Evolutionary conservation across 2,797 vertebrate species (phyloP), one percentile per base, ranked within the genome.

Genomic region (Tragopan temminckii): DNA sequence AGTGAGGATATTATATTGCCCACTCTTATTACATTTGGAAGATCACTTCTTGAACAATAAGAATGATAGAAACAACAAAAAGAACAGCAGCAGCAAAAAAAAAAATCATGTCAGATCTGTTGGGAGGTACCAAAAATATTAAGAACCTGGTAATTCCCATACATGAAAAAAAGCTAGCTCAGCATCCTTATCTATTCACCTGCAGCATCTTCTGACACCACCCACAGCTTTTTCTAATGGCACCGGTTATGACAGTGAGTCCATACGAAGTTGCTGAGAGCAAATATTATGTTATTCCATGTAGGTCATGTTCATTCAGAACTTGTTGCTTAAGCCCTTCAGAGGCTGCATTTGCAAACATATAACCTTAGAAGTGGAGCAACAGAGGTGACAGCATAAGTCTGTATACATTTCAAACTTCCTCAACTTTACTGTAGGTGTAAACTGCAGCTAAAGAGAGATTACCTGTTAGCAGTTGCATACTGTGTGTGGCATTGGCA

Each of bases 391-490:
- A 89, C 13, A 67, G 52, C 0, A 0, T 21, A 23, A 75, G 36
- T 58, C 80, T 43, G 59, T 23, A 53, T 5, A 72, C 10, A 48
- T 59, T 83, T 59, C 48, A 38, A 88, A 67, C 27, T 62, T 83
- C 66, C 67, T 89, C 68, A 58, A 48, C 77, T 35, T 31, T 90
- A 82, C 48, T 27, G 50, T 15, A 69, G 63, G 67, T n/a, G 17
- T 59, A 42, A 84, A 83, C 42, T 69, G 76, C 69, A 89, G 50
- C 72, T 85, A 27, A 69, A 92, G 57, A 69, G 62, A 68, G 7
- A 80, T 79, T 53, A 94, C 74, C 84, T 94, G 90, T 75, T 3
- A 62, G 50, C 27, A 95, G 79, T 3, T 85, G 59, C 45, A 82
- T 42, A 80, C 13, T 68, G 45, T 19, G 38, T 64, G 76, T 81